These are phyloP conservation scores for Nothocercus julius DNA, from an alignment of 2,113 vertebrate genomes.

Conservation along the genomic window DNA sequence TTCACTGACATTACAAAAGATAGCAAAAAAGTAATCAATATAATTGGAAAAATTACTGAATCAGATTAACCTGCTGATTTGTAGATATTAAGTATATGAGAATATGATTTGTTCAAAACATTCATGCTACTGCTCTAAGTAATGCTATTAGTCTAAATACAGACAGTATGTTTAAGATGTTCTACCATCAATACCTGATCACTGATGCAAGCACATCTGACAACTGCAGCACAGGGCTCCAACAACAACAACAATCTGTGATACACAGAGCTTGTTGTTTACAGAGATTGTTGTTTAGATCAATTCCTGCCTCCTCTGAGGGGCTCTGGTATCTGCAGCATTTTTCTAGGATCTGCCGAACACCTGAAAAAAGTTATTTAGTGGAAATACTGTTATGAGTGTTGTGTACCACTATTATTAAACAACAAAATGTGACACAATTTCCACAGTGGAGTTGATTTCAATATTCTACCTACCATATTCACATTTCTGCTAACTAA, in stretches of 20 bases:
- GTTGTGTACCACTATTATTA: not conserved
- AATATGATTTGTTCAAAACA: not conserved
- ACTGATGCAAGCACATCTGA: not conserved
- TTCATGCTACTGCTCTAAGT: rapidly evolving
- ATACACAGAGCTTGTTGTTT: not conserved
- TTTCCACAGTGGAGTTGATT: not conserved
- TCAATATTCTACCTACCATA: not conserved
- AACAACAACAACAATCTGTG: not conserved
- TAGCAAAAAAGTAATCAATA: not conserved
- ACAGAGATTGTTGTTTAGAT: not conserved
- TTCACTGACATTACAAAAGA: not conserved
- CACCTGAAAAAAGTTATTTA: not conserved
- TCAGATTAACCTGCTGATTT: not conserved
- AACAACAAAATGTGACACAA: not conserved
- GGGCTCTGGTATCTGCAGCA: not conserved
- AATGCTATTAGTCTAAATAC: not conserved
- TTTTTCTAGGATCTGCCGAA: not conserved
- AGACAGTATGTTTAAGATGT: not conserved
- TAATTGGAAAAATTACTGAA: not conserved
- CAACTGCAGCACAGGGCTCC: not conserved
- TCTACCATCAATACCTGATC: not conserved
- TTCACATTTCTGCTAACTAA: not conserved
- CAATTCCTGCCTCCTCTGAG: not conserved
- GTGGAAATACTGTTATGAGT: not conserved
- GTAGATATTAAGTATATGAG: not conserved